Evolutionary conservation across 2,888 invertebrate genomes (phyloP).

Genomic region (Erpobdella octoculata): DNA sequence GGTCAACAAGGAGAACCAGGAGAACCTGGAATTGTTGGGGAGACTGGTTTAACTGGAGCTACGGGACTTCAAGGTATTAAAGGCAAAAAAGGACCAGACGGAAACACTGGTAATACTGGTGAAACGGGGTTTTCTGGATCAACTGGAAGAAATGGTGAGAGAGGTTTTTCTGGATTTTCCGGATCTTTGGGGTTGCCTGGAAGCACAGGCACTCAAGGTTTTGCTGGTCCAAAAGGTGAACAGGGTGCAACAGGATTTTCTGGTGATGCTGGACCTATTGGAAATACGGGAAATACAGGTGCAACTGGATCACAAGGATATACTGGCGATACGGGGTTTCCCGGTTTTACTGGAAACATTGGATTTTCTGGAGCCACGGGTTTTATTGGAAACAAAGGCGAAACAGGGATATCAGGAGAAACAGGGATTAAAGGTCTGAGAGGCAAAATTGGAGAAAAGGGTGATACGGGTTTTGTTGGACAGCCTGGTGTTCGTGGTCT

Average conservation of each 20-base stretch:
- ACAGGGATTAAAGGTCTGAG: constrained; percentile 9
- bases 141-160: background rate
- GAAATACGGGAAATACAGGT: constrained; percentile 26
- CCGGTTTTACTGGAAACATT: background rate
- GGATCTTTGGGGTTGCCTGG: constrained; percentile 9
- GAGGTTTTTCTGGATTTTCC: background rate
- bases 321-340: constrained; percentile 18
- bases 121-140: background rate
- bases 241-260: background rate
- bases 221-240: constrained; percentile 6
- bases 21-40: constrained; percentile 28
- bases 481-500: background rate
- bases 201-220: background rate
- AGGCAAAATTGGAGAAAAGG: constrained; percentile 19
- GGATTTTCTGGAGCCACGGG: constrained; percentile 3
- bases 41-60: constrained; percentile 28
- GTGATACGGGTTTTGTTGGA: constrained; percentile 6
- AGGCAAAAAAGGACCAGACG: background rate
- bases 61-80: constrained; percentile 1
- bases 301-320: constrained; percentile 20
- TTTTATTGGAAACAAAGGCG: background rate
- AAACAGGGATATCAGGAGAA: background rate
- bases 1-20: constrained; percentile 18
- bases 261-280: constrained; percentile 23
- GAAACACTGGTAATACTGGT: background rate